These are phyloP conservation scores for Bellardia pandia DNA, from an alignment of 2,888 invertebrate species.

Conservation along the genomic window DNA sequence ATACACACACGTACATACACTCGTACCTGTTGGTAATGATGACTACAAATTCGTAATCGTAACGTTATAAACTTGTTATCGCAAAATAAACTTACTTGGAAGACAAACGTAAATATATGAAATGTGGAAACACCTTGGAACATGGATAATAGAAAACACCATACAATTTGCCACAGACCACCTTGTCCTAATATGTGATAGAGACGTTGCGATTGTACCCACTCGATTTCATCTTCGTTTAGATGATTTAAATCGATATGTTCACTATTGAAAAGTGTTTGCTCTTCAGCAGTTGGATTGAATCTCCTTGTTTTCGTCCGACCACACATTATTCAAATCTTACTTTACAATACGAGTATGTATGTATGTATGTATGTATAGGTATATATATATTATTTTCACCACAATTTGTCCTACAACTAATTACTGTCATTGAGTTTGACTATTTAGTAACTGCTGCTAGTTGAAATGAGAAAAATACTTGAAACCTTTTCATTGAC, in stretches of 20 bases:
- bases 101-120: slow-evolving; percentile 87
- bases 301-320: background rate
- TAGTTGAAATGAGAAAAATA: slow-evolving; percentile 49
- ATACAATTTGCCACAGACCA: slow-evolving; percentile 86
- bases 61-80: slow-evolving; percentile 11
- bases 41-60: background rate
- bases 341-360: background rate
- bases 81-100: slow-evolving; percentile 79
- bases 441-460: slow-evolving; percentile 56
- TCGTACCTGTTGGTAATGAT: background rate
- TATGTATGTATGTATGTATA: background rate
- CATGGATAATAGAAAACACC: slow-evolving; percentile 86
- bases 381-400: background rate
- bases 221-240: slow-evolving; percentile 73
- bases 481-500: slow-evolving; percentile 64
- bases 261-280: slow-evolving; percentile 43
- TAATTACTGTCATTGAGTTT: slow-evolving; percentile 58
- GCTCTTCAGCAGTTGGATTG: slow-evolving; percentile 26
- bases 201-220: slow-evolving; percentile 75
- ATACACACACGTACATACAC: background rate
- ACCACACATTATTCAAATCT: slow-evolving; percentile 38
- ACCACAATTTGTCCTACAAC: slow-evolving; percentile 52
- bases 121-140: slow-evolving; percentile 87
- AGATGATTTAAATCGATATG: slow-evolving; percentile 43
- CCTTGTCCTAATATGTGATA: slow-evolving; percentile 85